phyloP scores from a whole-genome alignment of 2,113 vertebrate genomes.

The Catagonus wagneri region DNA sequence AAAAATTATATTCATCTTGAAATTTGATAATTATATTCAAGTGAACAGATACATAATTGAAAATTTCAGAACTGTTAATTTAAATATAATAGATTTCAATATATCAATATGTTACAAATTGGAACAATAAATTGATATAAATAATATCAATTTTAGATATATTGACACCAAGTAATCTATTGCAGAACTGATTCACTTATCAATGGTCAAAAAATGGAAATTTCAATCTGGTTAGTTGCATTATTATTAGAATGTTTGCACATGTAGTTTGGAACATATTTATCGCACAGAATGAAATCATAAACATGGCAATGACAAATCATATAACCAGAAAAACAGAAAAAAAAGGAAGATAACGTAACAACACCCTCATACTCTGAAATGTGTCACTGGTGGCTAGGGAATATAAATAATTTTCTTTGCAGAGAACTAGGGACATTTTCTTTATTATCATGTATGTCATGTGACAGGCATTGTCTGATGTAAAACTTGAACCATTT shows the following conservation, averaged over 20 bases:
- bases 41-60: background rate
- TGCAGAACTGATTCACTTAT: background rate
- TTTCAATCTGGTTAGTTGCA: background rate
- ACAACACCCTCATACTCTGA: background rate
- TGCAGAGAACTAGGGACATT: background rate
- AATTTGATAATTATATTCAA: background rate
- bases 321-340: background rate
- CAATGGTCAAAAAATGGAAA: background rate
- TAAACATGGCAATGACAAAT: background rate
- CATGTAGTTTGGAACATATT: background rate
- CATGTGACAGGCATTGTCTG: background rate
- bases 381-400: background rate
- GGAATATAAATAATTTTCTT: constrained; percentile 1
- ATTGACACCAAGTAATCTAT: background rate
- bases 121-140: background rate
- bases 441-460: background rate
- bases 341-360: background rate
- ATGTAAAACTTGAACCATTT: background rate
- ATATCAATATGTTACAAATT: background rate
- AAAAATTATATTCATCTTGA: background rate
- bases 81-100: background rate
- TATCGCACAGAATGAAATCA: background rate
- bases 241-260: background rate
- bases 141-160: background rate
- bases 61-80: background rate